Evolutionary conservation across 2,888 invertebrate species (phyloP).

Genomic region (Aphidius colemani): DNA sequence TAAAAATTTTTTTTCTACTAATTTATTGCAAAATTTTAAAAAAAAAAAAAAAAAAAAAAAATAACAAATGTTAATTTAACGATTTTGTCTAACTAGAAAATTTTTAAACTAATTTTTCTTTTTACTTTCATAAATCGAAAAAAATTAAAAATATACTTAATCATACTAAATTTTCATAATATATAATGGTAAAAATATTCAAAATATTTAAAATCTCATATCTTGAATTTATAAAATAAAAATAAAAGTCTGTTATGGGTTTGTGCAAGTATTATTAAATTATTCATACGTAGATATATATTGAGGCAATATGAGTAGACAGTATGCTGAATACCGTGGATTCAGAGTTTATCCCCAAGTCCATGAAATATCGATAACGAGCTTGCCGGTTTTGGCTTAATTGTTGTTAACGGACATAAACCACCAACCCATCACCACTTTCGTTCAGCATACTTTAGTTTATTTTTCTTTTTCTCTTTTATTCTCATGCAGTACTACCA

Average conservation of each 20-base stretch:
- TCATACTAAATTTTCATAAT: too few relatives aligned
- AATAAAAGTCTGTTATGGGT: background rate
- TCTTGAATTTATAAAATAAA: too few relatives aligned
- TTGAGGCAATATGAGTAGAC: background rate
- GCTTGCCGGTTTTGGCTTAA: constrained; percentile 20
- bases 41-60: constrained; percentile 3
- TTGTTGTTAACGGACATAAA: constrained; percentile 26
- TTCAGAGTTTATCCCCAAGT: constrained; percentile 21
- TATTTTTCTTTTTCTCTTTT: background rate
- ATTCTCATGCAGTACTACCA: background rate
- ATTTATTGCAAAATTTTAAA: constrained; percentile 16
- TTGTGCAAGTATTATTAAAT: constrained; percentile 5
- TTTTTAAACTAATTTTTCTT: background rate
- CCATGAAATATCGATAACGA: constrained; percentile 30
- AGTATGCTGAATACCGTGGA: too few relatives aligned
- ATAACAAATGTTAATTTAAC: too few relatives aligned
- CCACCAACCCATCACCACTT: constrained; percentile 5
- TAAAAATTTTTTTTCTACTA: constrained; percentile 23
- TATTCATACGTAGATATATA: background rate
- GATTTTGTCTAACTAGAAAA: background rate
- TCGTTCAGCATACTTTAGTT: background rate
- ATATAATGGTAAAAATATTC: background rate
- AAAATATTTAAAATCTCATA: too few relatives aligned
- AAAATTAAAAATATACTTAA: background rate
- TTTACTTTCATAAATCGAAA: background rate